phyloP scores from a whole-genome alignment of 2,113 vertebrate species.

The Phrynocephalus versicolor region DNA sequence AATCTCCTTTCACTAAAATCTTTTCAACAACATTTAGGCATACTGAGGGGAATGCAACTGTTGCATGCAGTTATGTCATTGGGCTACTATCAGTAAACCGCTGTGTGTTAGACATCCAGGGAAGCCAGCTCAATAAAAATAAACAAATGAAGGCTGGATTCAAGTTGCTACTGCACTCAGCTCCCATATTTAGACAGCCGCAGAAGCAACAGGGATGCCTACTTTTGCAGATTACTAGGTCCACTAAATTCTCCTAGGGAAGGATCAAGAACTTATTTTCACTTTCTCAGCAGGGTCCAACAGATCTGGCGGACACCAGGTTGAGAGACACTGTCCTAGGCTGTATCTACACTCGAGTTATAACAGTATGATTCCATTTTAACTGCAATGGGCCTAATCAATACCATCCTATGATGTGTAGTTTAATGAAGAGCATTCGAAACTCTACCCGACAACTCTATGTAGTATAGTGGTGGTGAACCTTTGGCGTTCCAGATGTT shows the following conservation, averaged over 20 bases:
- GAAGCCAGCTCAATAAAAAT: not conserved
- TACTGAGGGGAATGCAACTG: not conserved
- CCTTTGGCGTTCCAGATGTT: no score
- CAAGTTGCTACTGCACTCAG: not conserved
- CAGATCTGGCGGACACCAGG: no score
- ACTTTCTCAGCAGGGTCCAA: not conserved
- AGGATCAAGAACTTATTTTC: not conserved
- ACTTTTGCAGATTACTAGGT: not conserved
- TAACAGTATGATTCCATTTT: no score
- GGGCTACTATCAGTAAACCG: not conserved
- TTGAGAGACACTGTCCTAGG: no score
- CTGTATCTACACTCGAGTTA: no score
- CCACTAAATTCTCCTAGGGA: not conserved
- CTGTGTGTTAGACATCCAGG: not conserved
- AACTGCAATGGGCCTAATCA: no score
- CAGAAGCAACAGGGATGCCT: not conserved
- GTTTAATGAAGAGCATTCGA: no score
- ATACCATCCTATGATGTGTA: no score
- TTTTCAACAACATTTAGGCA: conserved; percentile 4
- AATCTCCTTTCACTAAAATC: not conserved
- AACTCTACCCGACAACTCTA: no score
- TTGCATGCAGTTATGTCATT: not conserved
- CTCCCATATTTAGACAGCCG: not conserved
- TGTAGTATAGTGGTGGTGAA: no score
- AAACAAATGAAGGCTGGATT: not conserved